phyloP scores from a whole-genome alignment of 2,113 vertebrate genomes.

The Dipodomys spectabilis region DNA sequence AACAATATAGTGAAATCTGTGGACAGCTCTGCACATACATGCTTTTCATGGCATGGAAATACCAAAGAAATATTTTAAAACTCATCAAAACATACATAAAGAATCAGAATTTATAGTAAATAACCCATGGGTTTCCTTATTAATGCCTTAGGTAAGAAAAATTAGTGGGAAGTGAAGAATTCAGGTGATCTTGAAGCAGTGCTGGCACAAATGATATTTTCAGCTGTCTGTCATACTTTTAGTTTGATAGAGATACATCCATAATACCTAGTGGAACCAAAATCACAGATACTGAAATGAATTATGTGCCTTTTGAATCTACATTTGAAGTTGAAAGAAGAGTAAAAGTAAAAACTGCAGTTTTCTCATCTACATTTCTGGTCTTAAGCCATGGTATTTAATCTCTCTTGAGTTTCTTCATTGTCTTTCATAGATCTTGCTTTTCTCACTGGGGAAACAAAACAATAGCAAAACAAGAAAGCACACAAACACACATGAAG shows the following conservation, averaged over 20 bases:
- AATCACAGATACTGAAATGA: neutral
- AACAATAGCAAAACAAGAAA: neutral
- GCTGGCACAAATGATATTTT: neutral
- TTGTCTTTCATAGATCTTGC: neutral
- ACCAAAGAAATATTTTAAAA: neutral
- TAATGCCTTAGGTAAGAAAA: neutral
- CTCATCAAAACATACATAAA: neutral
- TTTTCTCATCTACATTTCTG: neutral
- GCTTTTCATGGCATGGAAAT: constrained; percentile 5
- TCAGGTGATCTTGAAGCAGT: neutral
- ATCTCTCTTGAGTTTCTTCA: neutral
- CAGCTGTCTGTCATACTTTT: neutral
- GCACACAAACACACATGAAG: neutral
- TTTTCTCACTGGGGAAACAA: neutral
- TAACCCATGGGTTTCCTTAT: neutral
- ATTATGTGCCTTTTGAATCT: neutral
- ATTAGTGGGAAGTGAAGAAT: neutral
- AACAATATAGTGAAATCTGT: neutral
- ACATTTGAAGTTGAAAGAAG: constrained; percentile 1
- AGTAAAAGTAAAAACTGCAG: neutral
- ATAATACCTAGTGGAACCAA: neutral
- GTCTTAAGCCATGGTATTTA: neutral
- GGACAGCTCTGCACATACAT: neutral
- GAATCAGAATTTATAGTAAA: neutral
- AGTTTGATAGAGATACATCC: neutral